Percentiles rank a stretch among this genome's conserved stretches.
These are phyloP conservation scores for Porphyrio hochstetteri DNA, from an alignment of 2,113 vertebrate genomes.

Conservation along the genomic window DNA sequence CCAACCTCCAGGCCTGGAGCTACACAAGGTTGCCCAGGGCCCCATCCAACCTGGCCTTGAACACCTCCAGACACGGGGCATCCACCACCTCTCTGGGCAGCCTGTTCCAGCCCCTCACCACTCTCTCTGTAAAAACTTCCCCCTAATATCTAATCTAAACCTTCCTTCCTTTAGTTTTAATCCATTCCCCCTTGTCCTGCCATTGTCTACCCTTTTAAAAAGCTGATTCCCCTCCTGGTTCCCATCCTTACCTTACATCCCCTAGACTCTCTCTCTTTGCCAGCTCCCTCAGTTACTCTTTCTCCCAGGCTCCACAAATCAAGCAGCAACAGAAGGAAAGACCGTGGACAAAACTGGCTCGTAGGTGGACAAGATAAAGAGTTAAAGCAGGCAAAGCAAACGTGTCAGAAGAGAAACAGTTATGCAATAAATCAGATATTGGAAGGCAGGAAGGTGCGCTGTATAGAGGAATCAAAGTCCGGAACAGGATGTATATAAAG, in stretches of 20 bases:
- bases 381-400: constrained; percentile 33
- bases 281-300: not conserved
- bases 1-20: no score
- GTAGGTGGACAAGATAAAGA: constrained; percentile 53
- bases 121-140: no score
- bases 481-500: constrained; percentile 72
- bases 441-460: constrained; percentile 63
- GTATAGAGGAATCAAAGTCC: constrained; percentile 58
- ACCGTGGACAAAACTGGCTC: rapidly evolving
- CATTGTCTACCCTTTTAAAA: no score
- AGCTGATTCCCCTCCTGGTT: no score
- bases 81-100: no score
- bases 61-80: no score
- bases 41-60: no score
- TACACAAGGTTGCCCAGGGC: no score
- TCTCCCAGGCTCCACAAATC: not conserved
- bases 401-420: not conserved
- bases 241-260: not conserved
- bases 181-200: no score
- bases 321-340: not conserved
- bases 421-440: constrained; percentile 23
- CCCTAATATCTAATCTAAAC: no score
- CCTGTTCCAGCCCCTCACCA: no score
- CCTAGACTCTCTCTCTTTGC: not conserved
- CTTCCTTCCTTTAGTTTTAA: no score